These are phyloP conservation scores for Drosophila lacertosa DNA, from an alignment of 1,140 invertebrate species.

Conservation along the genomic window DNA sequence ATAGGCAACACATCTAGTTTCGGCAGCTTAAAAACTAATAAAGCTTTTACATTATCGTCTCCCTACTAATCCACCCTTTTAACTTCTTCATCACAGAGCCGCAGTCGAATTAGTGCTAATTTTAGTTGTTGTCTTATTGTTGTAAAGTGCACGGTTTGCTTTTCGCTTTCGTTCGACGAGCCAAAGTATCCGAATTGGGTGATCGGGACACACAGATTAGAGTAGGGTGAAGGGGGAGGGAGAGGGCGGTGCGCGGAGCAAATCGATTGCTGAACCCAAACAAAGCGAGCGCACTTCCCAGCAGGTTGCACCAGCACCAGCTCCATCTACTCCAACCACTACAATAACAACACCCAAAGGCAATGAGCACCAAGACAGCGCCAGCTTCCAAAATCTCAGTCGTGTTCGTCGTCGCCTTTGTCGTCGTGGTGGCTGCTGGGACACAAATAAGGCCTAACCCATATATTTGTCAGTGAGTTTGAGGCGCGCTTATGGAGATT, in stretches of 20 bases:
- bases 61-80: slow-evolving; percentile 3
- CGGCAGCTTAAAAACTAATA: too few relatives aligned
- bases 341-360: slow-evolving; percentile 52
- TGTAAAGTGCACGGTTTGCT: slow-evolving; percentile 64
- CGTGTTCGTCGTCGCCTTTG: neutral
- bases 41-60: neutral
- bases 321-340: neutral
- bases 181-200: slow-evolving; percentile 46
- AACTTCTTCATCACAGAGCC: neutral
- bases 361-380: slow-evolving; percentile 67
- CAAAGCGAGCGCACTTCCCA: slow-evolving; percentile 72
- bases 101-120: slow-evolving; percentile 71
- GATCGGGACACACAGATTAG: slow-evolving; percentile 27
- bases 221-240: neutral
- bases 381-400: slow-evolving; percentile 14
- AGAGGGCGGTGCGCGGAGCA: slow-evolving; percentile 21
- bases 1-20: too few relatives aligned
- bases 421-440: slow-evolving; percentile 9
- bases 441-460: slow-evolving; percentile 78
- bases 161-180: slow-evolving; percentile 66
- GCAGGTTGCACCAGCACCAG: slow-evolving; percentile 70
- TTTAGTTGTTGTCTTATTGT: slow-evolving; percentile 58
- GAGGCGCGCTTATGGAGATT: slow-evolving; percentile 72
- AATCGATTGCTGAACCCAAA: slow-evolving; percentile 69
- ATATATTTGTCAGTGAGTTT: slow-evolving; percentile 79